Conservation (phyloP, 1,140 invertebrate species). For the Temnothorax longispinosus region DNA sequence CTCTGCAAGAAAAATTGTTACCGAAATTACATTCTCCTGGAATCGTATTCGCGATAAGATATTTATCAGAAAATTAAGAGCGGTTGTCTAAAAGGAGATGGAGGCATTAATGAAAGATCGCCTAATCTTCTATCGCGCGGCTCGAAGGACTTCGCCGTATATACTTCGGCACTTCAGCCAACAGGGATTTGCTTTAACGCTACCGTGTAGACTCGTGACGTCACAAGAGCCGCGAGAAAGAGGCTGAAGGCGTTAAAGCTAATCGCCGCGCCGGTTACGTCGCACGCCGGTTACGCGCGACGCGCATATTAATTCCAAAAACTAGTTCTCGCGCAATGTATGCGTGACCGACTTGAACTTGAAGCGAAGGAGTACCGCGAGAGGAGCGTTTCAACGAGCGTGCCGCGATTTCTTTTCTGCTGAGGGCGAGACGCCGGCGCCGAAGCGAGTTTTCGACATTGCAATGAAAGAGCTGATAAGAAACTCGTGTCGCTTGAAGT, state of each 20-base stretch:
- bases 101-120: background rate
- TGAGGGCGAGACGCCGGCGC: background rate
- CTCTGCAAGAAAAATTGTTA: too few relatives aligned
- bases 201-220: background rate
- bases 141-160: background rate
- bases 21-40: too few relatives aligned
- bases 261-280: background rate
- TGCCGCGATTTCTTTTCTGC: background rate
- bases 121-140: background rate
- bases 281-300: background rate
- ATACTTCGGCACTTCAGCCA: background rate
- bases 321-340: constrained; percentile 44
- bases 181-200: background rate
- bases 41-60: too few relatives aligned
- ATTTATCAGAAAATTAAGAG: too few relatives aligned
- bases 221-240: background rate
- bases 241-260: constrained; percentile 6
- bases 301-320: constrained; percentile 54
- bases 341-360: constrained; percentile 24
- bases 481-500: background rate
- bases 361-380: constrained; percentile 1
- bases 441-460: background rate
- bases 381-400: background rate
- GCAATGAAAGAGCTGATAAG: background rate
- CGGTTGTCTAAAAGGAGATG: too few relatives aligned